Conservation (phyloP, 2,888 invertebrate genomes). For the Drosophila yooni region DNA sequence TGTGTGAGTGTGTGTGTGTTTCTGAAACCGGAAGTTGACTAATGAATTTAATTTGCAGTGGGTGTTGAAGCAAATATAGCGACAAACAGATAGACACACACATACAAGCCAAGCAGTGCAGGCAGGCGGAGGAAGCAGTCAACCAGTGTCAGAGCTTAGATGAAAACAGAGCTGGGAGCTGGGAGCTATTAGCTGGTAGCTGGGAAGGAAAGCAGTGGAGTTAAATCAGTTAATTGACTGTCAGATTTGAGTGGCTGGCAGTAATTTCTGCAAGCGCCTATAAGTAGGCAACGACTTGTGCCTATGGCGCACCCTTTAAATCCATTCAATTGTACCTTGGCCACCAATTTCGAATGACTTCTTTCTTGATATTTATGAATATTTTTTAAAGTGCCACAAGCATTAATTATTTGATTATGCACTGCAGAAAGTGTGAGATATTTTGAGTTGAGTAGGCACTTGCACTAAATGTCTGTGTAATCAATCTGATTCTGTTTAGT, state of each 20-base stretch:
- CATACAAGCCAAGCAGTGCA: background rate
- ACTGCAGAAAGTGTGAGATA: background rate
- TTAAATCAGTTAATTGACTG: slow-evolving; percentile 61
- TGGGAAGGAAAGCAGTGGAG: slow-evolving; percentile 3
- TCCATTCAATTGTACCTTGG: background rate
- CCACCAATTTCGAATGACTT: background rate
- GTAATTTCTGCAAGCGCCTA: slow-evolving; percentile 15
- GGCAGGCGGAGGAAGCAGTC: slow-evolving; percentile 3
- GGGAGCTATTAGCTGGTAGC: background rate
- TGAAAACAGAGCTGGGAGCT: slow-evolving; percentile 9
- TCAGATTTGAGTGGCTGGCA: slow-evolving; percentile 25
- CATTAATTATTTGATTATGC: background rate
- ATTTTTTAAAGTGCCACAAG: background rate
- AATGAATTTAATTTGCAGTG: slow-evolving; percentile 83
- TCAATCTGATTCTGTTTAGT: slow-evolving; percentile 9
- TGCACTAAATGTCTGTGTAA: background rate
- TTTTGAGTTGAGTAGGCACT: slow-evolving; percentile 14
- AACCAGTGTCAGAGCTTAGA: slow-evolving; percentile 11
- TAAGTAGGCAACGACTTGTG: slow-evolving; percentile 57
- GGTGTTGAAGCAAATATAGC: slow-evolving; percentile 81
- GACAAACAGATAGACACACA: slow-evolving; percentile 61
- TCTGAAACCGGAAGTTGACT: slow-evolving; percentile 80
- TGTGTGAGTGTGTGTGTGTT: slow-evolving; percentile 19
- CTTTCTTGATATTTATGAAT: too few species aligned
- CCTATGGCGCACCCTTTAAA: background rate